Evolutionary conservation across 2,113 vertebrate species (phyloP), one percentile per base, ranked within the genome.

Genomic region (Coregonus clupeaformis): DNA sequence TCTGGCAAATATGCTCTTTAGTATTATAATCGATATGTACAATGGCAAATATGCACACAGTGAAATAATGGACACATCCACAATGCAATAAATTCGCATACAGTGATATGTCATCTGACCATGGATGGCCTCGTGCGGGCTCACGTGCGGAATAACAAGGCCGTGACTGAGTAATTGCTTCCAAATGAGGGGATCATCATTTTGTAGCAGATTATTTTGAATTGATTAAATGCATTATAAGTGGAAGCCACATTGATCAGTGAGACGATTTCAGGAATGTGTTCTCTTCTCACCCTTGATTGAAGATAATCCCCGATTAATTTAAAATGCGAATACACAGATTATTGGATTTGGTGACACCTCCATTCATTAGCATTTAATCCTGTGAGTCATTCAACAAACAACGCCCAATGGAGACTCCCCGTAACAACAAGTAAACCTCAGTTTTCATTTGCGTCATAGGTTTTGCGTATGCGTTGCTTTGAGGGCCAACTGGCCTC

Each of bases 391-490:
- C 36, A 75, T 49, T 72, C 27, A 25, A n/a, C 24, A 47, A 69
- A 70, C 67, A n/a, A 65, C 13, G 24, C n/a, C 14, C n/a, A 36
- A 59, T 3, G 16, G 30, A 11, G 42, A 25, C 36, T 11, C 24
- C 0, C 36, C 5, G n/a, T 14, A 72, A 71, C 81, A 69, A 87
- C 82, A 73, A 86, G 86, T 84, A 76, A 81, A 84, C 86, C 83
- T 42, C 78, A 72, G 84, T 78, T 80, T 63, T 36, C 81, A 75
- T 86, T 62, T 94, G 91, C 92, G 92, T 94, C 92, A 94, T 76
- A 52, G 81, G 12, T 76, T 76, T 52, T 49, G 24, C 68, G 68
- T 14, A 36, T 89, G 87, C 81, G 45, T 60, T 83, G 70, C 60
- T 29, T 47, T 27, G 52, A 77, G 45, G 52, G 45, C 64, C 86